Evolutionary conservation across 2,888 invertebrate genomes (phyloP), one percentile per base, ranked within the genome.

Genomic region (Diaperis boleti): DNA sequence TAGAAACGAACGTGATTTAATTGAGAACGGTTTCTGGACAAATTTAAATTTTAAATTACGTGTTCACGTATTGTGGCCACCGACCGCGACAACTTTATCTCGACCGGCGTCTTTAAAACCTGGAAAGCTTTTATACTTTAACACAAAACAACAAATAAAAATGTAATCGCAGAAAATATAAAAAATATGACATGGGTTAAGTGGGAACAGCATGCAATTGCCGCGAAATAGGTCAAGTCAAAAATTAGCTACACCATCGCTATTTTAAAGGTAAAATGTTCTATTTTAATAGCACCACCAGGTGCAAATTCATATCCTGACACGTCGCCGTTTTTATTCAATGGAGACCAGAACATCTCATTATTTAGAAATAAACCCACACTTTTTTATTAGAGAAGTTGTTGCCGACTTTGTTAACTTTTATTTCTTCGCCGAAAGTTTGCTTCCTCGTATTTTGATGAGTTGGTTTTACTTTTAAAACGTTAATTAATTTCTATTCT

Each of bases 61-160:
- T 54, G 22, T 54, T 54, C 37, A 54, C 29, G 55, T 55, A 52
- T 52, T 52, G 55, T 31, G 14, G 35, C 14, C 18, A 26, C 6
- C 29, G 31, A 14, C 20, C 22, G 14, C 10, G 35, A 11, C 18
- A 47, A 57, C 35, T 57, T 37, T 57, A 45, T 57, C 44, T 45
- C 22, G 49, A 18, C 42, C 15, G 10, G 39, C 35, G 18, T 22
- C 26, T 31, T 59, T 49, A 41, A 59, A 59, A 41, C 20, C 49
- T 50, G 41, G 14, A 50, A 49, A 41, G 39, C 49, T 59, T 49
- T 59, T 59, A 50, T 59, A 41, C 22, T 47, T 49, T 29, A 44
- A 37, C 49, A 49, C 49, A 59, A 59, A 39, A 59, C 29, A 42
- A 59, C 44, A 33, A 56, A 56, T 44, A 44, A 56, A 56, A 31